These are phyloP conservation scores for Otis tarda DNA, from an alignment of 2,113 vertebrate genomes.

Conservation along the genomic window DNA sequence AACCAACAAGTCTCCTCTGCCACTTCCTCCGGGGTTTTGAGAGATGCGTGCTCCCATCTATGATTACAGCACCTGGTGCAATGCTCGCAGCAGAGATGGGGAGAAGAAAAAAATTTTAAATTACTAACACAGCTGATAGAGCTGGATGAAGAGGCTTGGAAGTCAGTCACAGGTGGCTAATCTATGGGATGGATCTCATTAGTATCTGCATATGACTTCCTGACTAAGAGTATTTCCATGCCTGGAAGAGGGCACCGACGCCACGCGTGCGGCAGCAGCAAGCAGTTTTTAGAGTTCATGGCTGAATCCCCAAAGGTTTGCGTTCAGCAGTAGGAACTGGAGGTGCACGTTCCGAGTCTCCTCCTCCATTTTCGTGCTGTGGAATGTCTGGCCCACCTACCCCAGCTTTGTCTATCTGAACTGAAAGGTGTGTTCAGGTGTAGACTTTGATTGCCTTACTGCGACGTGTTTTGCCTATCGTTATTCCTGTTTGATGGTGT, in stretches of 20 bases:
- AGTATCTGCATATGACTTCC: background rate
- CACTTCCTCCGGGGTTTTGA: background rate
- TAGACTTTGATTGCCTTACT: background rate
- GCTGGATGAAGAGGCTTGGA: background rate
- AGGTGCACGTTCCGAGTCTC: background rate
- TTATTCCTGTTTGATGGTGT: background rate
- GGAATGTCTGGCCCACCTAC: background rate
- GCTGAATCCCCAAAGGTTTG: background rate
- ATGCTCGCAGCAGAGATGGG: background rate
- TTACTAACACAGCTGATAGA: background rate
- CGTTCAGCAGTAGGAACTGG: fast-evolving
- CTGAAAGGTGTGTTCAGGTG: background rate
- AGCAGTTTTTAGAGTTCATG: background rate
- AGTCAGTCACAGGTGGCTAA: background rate
- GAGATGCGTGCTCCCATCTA: fast-evolving
- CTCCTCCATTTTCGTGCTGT: fast-evolving
- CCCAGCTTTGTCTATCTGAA: background rate
- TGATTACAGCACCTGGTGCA: background rate
- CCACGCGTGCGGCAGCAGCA: background rate
- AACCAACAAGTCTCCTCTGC: background rate
- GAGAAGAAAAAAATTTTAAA: background rate
- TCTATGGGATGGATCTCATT: background rate
- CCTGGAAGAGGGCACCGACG: background rate
- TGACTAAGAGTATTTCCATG: background rate
- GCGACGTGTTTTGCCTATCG: background rate